These are phyloP conservation scores for Zelostemma sp. DNA, from an alignment of 1,140 invertebrate genomes.

Conservation along the genomic window DNA sequence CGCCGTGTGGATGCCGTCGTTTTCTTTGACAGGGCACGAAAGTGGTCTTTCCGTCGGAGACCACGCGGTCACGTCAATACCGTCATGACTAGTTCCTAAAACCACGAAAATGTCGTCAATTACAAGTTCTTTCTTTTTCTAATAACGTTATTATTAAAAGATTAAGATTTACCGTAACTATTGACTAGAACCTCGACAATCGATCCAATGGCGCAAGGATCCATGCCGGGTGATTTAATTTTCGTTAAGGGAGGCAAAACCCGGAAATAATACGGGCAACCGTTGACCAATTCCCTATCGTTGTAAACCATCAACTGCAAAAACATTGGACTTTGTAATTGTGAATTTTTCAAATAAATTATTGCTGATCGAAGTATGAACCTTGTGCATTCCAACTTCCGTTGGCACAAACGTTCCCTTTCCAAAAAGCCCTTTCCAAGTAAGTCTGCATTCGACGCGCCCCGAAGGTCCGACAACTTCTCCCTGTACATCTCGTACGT, in stretches of 20 bases:
- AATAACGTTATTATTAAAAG: no score
- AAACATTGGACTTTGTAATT: constrained; percentile 4
- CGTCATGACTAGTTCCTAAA: constrained; percentile 85
- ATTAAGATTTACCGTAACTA: constrained; percentile 77
- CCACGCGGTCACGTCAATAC: constrained; percentile 88
- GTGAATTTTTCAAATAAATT: background rate
- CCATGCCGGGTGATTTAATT: constrained; percentile 91
- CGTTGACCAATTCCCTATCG: constrained; percentile 76
- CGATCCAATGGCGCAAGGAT: constrained; percentile 93
- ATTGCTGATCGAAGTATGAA: constrained; percentile 21
- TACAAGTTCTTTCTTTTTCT: constrained; percentile 9
- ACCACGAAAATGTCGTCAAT: constrained; percentile 10
- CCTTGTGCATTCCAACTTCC: constrained; percentile 93
- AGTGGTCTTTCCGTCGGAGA: constrained; percentile 86
- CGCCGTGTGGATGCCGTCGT: constrained; percentile 87
- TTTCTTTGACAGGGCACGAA: constrained; percentile 82
- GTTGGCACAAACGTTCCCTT: constrained; percentile 88
- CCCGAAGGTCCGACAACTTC: constrained; percentile 87
- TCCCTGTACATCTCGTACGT: constrained; percentile 82
- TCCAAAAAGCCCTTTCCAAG: constrained; percentile 77
- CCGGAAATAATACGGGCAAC: constrained; percentile 85
- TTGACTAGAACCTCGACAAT: constrained; percentile 96
- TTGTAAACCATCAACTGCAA: constrained; percentile 76
- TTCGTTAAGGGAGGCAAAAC: constrained; percentile 87
- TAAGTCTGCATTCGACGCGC: constrained; percentile 73